Evolutionary conservation across 1,140 invertebrate genomes (phyloP).

Genomic region (Cyclina sinensis): DNA sequence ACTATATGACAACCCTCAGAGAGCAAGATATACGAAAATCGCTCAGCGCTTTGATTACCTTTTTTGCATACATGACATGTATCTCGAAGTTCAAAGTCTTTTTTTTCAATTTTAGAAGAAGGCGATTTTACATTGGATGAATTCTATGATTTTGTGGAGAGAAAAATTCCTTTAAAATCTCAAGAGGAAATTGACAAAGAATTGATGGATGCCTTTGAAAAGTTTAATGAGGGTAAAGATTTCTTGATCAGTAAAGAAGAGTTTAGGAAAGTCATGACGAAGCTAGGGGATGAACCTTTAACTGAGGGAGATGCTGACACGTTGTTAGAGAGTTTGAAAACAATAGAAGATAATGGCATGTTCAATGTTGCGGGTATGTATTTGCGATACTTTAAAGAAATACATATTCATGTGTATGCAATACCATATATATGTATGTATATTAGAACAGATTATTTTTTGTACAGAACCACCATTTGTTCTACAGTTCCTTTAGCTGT

Average conservation of each 20-base stretch:
- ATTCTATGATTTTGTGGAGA: constrained; percentile 29
- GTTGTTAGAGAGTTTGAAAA: neutral
- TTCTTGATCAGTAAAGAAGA: constrained; percentile 57
- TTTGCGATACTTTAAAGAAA: neutral
- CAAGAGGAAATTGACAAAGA: constrained; percentile 32
- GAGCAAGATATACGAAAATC: too few species aligned
- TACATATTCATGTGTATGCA: neutral
- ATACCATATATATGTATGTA: too few species aligned
- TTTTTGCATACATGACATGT: too few species aligned
- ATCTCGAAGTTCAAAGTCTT: too few species aligned
- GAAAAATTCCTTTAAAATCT: constrained; percentile 24
- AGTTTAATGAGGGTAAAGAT: constrained; percentile 40
- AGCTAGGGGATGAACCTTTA: constrained; percentile 57
- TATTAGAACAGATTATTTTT: too few species aligned
- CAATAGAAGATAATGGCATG: neutral
- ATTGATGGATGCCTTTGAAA: constrained; percentile 40
- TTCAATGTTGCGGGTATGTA: constrained; percentile 49
- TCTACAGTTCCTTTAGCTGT: too few species aligned
- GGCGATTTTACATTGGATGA: constrained; percentile 26
- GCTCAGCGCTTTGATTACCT: too few species aligned
- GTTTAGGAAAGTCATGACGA: constrained; percentile 57
- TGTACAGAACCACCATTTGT: too few species aligned
- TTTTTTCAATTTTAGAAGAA: neutral
- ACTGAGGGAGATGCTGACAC: constrained; percentile 48
- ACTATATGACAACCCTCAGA: too few species aligned